Evolutionary conservation across 1,140 invertebrate genomes (phyloP).

Genomic region (Pectinophora gossypiella): DNA sequence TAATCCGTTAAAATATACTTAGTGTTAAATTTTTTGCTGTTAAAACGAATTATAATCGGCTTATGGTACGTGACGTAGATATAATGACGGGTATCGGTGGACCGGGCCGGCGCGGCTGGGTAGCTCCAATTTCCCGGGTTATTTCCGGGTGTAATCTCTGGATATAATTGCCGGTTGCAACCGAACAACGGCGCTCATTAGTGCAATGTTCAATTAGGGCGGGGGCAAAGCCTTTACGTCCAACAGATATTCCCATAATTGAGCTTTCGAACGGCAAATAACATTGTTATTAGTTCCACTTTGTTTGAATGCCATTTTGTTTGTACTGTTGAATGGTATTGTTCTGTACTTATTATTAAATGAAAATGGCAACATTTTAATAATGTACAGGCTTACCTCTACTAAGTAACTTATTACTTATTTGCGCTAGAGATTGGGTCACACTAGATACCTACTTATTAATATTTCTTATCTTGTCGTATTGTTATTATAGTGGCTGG

Average conservation of each 20-base stretch:
- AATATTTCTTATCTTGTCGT: no score
- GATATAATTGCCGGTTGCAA: constrained; percentile 61
- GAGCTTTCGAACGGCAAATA: background rate
- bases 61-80: background rate
- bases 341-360: no score
- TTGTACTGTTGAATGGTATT: no score
- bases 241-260: background rate
- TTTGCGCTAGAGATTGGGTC: no score
- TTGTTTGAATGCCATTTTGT: background rate
- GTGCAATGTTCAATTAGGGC: constrained; percentile 53
- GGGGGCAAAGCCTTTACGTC: background rate
- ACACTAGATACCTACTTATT: no score
- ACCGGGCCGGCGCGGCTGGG: background rate
- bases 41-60: background rate
- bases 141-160: constrained; percentile 61
- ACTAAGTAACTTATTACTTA: no score
- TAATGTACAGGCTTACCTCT: no score
- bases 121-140: constrained; percentile 46
- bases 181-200: constrained; percentile 62
- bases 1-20: no score
- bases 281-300: background rate
- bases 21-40: no score
- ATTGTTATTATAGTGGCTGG: no score
- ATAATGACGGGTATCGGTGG: background rate
- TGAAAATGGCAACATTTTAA: no score